Percentiles rank a stretch among this genome's conserved stretches.
Conservation (phyloP, 2,113 vertebrate species). For the Baryphthengus martii region DNA sequence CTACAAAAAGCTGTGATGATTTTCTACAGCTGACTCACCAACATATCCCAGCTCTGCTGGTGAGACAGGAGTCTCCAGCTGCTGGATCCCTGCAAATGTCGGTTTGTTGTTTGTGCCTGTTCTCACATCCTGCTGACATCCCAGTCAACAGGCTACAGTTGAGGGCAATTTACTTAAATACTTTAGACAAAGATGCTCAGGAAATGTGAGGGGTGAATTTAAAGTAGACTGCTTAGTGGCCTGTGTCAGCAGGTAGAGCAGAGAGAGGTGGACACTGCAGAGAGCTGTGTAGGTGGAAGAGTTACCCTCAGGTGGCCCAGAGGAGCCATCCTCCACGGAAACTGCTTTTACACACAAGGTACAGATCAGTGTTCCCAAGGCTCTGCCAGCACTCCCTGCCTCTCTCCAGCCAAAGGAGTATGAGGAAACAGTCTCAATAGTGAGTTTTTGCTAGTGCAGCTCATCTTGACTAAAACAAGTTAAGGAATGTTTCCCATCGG, state of each 20-base stretch:
- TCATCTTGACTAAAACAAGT: not conserved
- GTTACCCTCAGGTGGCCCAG: not conserved
- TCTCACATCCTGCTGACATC: not conserved
- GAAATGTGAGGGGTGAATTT: not conserved
- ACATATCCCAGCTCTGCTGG: not conserved
- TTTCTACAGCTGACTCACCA: not conserved
- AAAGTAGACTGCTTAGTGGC: not conserved
- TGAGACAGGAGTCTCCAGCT: not conserved
- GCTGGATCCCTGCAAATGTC: not conserved
- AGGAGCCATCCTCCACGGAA: not conserved
- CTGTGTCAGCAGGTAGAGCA: not conserved
- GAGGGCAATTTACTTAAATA: not conserved
- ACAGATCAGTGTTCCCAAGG: not conserved
- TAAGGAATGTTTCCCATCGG: not conserved
- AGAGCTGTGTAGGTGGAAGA: not conserved
- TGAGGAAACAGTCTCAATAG: not conserved
- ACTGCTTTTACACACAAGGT: not conserved
- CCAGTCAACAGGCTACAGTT: not conserved
- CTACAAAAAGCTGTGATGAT: not conserved
- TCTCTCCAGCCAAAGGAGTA: not conserved
- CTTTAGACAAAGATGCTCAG: not conserved
- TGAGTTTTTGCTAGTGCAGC: not conserved
- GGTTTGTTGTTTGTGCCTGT: accelerated
- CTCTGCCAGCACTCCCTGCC: not conserved
- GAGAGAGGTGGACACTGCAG: not conserved